Evolutionary conservation across 2,797 vertebrate genomes (phyloP).

Genomic region (Sarcophilus harrisii): DNA sequence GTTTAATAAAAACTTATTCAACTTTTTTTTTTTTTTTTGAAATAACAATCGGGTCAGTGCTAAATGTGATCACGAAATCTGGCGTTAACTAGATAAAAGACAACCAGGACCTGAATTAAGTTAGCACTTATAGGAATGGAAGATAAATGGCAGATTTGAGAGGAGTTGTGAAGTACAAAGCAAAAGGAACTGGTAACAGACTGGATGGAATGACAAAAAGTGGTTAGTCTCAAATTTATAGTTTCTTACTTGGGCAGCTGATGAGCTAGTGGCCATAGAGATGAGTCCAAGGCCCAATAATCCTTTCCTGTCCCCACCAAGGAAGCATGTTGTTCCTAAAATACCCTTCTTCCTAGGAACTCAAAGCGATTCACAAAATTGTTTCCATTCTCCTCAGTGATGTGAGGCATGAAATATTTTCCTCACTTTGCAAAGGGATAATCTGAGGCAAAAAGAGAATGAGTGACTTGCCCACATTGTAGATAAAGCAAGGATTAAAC

Average conservation of each 20-base stretch:
- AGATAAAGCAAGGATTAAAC: not conserved
- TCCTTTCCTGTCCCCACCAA: constrained; percentile 31
- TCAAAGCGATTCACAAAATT: constrained; percentile 19
- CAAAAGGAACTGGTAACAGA: constrained; percentile 11
- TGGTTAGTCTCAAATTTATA: constrained; percentile 41
- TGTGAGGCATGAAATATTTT: constrained; percentile 38
- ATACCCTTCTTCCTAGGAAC: constrained; percentile 23
- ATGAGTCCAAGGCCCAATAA: constrained; percentile 1
- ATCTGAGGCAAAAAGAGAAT: constrained; percentile 39
- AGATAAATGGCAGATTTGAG: constrained; percentile 1
- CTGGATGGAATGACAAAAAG: not conserved
- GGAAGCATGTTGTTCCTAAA: not conserved
- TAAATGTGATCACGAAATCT: not conserved
- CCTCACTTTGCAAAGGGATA: constrained; percentile 45
- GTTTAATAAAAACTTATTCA: not conserved
- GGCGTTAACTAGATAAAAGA: not conserved
- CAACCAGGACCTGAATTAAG: not conserved
- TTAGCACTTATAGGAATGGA: not conserved
- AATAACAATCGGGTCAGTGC: not conserved
- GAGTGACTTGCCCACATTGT: not conserved
- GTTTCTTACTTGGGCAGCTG: not conserved
- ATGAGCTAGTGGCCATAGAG: not conserved
- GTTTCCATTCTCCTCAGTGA: not conserved
- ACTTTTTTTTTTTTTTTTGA: not conserved
- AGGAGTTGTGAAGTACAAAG: constrained; percentile 4